Evolutionary conservation across 2,113 vertebrate species (phyloP).

Genomic region (Shinisaurus crocodilurus): DNA sequence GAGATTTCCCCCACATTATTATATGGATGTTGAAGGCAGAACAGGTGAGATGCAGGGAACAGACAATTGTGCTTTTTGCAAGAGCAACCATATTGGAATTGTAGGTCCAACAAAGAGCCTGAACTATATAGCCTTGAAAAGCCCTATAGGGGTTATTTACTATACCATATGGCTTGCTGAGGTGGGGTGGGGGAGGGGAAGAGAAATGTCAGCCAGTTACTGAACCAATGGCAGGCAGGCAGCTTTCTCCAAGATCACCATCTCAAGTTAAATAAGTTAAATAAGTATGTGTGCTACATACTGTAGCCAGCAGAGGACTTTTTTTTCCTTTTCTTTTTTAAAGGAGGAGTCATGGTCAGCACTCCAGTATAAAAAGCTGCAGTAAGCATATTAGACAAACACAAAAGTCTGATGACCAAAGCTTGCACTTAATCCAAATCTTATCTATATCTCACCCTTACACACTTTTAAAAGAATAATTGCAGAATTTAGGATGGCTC

Average conservation of each 20-base stretch:
- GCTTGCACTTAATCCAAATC: neutral
- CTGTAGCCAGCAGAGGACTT: conserved; percentile 45
- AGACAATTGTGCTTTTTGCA: neutral
- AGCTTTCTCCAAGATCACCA: conserved; percentile 13
- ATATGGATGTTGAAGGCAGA: neutral
- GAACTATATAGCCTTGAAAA: neutral
- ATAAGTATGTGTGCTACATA: neutral
- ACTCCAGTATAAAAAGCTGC: neutral
- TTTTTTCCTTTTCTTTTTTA: neutral
- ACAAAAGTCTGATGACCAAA: neutral
- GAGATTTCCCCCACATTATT: neutral
- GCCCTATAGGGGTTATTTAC: conserved; percentile 44
- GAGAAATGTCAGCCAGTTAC: conserved; percentile 49
- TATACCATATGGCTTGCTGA: conserved; percentile 65
- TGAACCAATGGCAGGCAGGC: conserved; percentile 22
- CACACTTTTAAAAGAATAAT: neutral
- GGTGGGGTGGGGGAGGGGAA: conserved; percentile 46
- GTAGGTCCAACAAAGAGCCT: neutral
- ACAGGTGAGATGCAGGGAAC: neutral
- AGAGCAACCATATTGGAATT: neutral
- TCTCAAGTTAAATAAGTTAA: neutral
- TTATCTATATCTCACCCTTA: neutral
- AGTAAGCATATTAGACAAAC: fast-evolving
- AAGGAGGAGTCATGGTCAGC: neutral
- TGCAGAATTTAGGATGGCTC: neutral